A percentile compares a stretch with the other conserved stretches of the same genome.
Conservation (phyloP, 2,797 vertebrate species). For the Macropus fuliginosus region DNA sequence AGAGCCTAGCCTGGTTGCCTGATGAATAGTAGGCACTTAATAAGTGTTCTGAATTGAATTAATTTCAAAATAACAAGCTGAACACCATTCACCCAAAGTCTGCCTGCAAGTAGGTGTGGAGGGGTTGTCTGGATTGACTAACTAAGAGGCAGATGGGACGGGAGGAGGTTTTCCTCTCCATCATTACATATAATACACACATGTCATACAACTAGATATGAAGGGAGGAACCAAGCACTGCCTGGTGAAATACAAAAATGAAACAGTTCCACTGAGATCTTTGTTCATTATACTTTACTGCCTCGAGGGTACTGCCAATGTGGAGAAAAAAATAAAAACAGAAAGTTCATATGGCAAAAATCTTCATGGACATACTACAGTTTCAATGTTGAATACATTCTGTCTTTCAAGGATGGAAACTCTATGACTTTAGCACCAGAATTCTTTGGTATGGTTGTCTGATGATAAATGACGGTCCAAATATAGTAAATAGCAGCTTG, state of each 20-base stretch:
- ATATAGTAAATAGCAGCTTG: neutral
- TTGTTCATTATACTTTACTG: neutral
- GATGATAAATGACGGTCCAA: neutral
- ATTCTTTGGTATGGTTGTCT: neutral
- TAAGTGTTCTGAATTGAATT: neutral
- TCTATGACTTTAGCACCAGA: neutral
- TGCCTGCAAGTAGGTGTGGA: neutral
- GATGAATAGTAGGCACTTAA: neutral
- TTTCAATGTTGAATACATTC: neutral
- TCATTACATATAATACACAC: neutral
- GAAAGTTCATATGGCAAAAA: neutral
- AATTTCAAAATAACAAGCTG: neutral
- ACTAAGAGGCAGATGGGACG: neutral
- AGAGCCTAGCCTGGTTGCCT: neutral
- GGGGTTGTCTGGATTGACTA: neutral
- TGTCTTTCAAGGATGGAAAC: neutral
- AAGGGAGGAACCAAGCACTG: neutral
- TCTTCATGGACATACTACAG: neutral
- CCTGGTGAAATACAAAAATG: neutral
- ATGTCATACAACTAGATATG: neutral
- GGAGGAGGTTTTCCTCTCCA: neutral
- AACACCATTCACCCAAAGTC: neutral
- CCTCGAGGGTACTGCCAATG: neutral
- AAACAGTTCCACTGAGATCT: neutral
- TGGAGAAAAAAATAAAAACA: constrained; percentile 15